phyloP scores from a whole-genome alignment of 2,888 invertebrate genomes.

The Drosophila villosipedis region DNA sequence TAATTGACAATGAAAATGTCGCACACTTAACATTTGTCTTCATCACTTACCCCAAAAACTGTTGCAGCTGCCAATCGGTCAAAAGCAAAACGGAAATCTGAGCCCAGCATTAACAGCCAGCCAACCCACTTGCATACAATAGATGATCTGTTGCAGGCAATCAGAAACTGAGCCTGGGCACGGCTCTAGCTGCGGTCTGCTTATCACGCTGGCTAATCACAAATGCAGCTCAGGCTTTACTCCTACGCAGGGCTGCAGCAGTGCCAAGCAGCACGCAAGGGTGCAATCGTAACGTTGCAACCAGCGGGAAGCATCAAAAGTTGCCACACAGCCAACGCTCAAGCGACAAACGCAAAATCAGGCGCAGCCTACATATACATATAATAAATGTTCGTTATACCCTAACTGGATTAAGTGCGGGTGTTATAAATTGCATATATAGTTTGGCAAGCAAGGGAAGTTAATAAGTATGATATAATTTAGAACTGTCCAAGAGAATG shows the following conservation, averaged over 20 bases:
- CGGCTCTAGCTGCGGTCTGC: conserved; percentile 23
- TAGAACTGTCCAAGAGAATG: neutral
- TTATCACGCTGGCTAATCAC: conserved; percentile 58
- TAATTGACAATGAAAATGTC: conserved; percentile 79
- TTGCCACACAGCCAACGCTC: conserved; percentile 63
- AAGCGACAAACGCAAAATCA: conserved; percentile 37
- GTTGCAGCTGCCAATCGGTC: conserved; percentile 23
- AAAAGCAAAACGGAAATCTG: conserved; percentile 52
- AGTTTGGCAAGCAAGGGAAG: neutral
- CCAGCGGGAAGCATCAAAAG: conserved; percentile 57
- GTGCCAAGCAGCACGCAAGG: conserved; percentile 13
- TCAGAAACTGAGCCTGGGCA: conserved; percentile 25
- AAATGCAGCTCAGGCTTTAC: conserved; percentile 47
- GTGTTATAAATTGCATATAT: neutral
- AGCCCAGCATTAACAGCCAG: conserved; percentile 25
- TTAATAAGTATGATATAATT: neutral
- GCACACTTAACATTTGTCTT: conserved; percentile 77
- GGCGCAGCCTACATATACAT: conserved; percentile 40
- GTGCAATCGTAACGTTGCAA: conserved; percentile 18
- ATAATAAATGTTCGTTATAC: conserved; percentile 53
- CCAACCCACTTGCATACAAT: conserved; percentile 60
- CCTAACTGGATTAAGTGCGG: conserved; percentile 18
- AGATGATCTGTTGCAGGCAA: conserved; percentile 25
- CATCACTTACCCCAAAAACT: conserved; percentile 59
- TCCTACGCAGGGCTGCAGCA: conserved; percentile 51